Evolutionary conservation across 1,140 invertebrate genomes (phyloP), one percentile per base, ranked within the genome.

Genomic region (Bactericera cockerelli): DNA sequence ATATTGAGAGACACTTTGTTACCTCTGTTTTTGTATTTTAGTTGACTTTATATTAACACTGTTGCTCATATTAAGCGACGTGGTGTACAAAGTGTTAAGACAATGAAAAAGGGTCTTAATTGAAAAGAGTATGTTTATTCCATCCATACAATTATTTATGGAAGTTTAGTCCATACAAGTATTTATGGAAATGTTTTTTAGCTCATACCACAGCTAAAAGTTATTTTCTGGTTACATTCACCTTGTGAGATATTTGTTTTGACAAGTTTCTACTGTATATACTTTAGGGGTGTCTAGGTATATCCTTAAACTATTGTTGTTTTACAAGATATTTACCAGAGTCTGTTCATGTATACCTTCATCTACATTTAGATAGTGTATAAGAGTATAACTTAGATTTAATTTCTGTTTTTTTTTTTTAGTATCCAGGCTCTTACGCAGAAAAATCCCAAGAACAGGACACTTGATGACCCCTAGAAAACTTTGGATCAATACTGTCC

Each of bases 401-500:
- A 42, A 55, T 63, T 54, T 33, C 54, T 61, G 63, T 55, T 59
- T 65, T 57, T 62, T 61, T 39, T 61, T 77, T 76, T 2, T 69
- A 84, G 82, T 81, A 62, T 83, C 81, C 59, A 77, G 80, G 68
- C 74, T 84, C 60, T 70, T 84, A 61, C 78, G 82, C 66, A 76
- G 80, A 59, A 82, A 82, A 75, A 82, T 84, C 68, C 83, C 82
- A 67, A 82, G 81, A 68, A 81, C 82, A 36, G 82, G 82, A 55
- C 81, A 85, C 69, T 75, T 84, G 67, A 81, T 85, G 77, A 82
- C 82, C 64, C 81, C 82, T 64, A 77, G 81, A 70, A 74, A 81
- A 67, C 74, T 84, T 61, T 85, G 82, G 83, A 77, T 84, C 62
- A 81, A 83, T 72, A 81, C 82, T 69, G 79, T 84, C 67, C 82